Evolutionary conservation across 2,888 invertebrate genomes (phyloP).

Genomic region (Drosophila multiciliata): DNA sequence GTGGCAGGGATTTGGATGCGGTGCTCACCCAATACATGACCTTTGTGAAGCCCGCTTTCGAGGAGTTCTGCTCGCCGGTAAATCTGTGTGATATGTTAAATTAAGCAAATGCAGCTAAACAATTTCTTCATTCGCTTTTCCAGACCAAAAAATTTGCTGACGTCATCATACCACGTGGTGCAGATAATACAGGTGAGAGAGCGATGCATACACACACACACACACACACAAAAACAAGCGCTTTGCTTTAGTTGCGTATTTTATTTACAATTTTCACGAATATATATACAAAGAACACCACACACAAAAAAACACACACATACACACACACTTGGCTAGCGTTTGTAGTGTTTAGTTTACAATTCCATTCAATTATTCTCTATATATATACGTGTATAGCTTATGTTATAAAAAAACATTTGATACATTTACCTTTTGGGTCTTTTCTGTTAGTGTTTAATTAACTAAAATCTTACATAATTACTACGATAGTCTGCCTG

Average conservation of each 20-base stretch:
- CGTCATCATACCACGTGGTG: slow-evolving; percentile 99
- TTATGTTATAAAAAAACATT: slow-evolving; percentile 20
- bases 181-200: slow-evolving; percentile 96
- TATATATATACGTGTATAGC: slow-evolving; percentile 37
- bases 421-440: slow-evolving; percentile 27
- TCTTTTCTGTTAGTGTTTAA: slow-evolving; percentile 25
- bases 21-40: slow-evolving; percentile 98
- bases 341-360: slow-evolving; percentile 54
- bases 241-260: slow-evolving; percentile 47
- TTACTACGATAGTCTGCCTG: slow-evolving; percentile 55
- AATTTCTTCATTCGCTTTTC: slow-evolving; percentile 79
- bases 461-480: slow-evolving; percentile 23
- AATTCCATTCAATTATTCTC: slow-evolving; percentile 18
- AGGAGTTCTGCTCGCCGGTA: slow-evolving; percentile 98
- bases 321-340: slow-evolving; percentile 32
- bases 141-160: slow-evolving; percentile 99
- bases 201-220: neutral
- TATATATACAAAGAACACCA: slow-evolving; percentile 5
- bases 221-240: slow-evolving; percentile 25
- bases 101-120: neutral
- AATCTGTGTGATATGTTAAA: slow-evolving; percentile 57
- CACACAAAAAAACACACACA: slow-evolving; percentile 18
- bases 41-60: slow-evolving; percentile 99
- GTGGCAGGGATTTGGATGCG: slow-evolving; percentile 96
- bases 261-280: slow-evolving; percentile 27